A percentile compares a stretch with the other conserved stretches of the same genome.
phyloP scores from a whole-genome alignment of 2,888 invertebrate genomes.

The Plusia festucae region DNA sequence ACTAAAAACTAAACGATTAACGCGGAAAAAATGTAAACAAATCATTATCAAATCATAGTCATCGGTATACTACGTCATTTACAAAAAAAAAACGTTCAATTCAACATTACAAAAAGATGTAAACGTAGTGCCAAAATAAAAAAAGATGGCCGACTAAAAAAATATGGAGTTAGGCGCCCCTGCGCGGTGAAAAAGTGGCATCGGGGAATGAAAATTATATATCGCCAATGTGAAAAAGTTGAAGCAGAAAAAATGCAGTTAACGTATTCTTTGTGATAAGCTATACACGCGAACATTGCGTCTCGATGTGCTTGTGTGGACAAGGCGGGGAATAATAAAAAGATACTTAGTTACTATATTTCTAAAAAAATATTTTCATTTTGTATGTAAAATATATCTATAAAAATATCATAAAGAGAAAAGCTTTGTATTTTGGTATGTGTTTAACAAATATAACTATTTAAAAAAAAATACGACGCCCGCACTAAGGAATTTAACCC shows the following conservation, averaged over 20 bases:
- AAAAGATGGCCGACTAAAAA: constrained; percentile 59
- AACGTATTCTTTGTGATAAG: constrained; percentile 57
- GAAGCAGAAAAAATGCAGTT: constrained; percentile 68
- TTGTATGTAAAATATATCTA: no score
- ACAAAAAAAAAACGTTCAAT: constrained; percentile 46
- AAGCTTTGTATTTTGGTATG: no score
- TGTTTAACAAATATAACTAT: no score
- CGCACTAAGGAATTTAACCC: no score
- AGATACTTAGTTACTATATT: no score
- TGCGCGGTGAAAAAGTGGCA: constrained; percentile 76
- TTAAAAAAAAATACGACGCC: no score
- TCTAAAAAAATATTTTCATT: no score
- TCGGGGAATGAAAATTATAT: constrained; percentile 79
- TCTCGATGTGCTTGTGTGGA: constrained; percentile 50
- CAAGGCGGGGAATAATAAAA: constrained; percentile 10
- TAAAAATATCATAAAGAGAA: no score
- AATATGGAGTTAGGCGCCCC: constrained; percentile 72
- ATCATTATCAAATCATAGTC: constrained; percentile 48
- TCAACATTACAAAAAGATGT: constrained; percentile 58
- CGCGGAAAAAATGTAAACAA: constrained; percentile 63
- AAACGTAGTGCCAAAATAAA: constrained; percentile 59
- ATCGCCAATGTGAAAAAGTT: constrained; percentile 76
- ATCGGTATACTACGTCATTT: constrained; percentile 28
- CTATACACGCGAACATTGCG: constrained; percentile 52
- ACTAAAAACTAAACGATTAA: constrained; percentile 49